A percentile compares a stretch with the other conserved stretches of the same genome.
Conservation (phyloP, 2,113 vertebrate species). For the Cyprinodon tularosa region DNA sequence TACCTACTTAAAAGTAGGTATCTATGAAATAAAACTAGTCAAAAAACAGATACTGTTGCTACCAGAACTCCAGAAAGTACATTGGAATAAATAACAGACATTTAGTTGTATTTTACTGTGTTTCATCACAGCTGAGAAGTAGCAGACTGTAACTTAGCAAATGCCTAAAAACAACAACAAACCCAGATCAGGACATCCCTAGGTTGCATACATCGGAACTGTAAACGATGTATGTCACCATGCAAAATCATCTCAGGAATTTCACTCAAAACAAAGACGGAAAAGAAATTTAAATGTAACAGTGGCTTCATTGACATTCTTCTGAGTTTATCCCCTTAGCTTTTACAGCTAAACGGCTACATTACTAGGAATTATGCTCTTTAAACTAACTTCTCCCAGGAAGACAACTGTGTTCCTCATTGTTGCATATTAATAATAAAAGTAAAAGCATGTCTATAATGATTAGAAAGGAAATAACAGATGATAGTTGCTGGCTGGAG, state of each 20-base stretch:
- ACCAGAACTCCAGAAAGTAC: background rate
- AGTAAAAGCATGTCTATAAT: constrained; percentile 74
- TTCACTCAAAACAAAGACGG: constrained; percentile 33
- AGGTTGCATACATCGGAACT: constrained; percentile 65
- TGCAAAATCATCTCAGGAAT: constrained; percentile 55
- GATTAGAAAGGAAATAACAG: constrained; percentile 74
- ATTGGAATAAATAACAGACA: background rate
- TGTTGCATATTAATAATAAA: constrained; percentile 82
- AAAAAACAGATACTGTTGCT: background rate
- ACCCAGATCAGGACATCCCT: background rate
- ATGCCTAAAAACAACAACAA: background rate
- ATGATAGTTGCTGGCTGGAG: constrained; percentile 66
- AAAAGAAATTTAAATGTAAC: constrained; percentile 42
- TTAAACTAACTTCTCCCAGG: constrained; percentile 10
- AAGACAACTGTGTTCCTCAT: constrained; percentile 64
- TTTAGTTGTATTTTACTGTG: background rate
- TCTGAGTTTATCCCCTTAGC: constrained; percentile 22
- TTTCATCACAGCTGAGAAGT: background rate
- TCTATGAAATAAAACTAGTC: background rate
- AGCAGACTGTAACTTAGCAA: background rate
- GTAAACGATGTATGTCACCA: constrained; percentile 71
- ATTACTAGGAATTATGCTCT: constrained; percentile 13
- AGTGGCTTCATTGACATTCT: constrained; percentile 79
- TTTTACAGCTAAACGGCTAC: constrained; percentile 5
- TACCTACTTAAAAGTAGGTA: background rate